Evolutionary conservation across 2,113 vertebrate genomes (phyloP).

Genomic region (Romanogobio albipinnatus): DNA sequence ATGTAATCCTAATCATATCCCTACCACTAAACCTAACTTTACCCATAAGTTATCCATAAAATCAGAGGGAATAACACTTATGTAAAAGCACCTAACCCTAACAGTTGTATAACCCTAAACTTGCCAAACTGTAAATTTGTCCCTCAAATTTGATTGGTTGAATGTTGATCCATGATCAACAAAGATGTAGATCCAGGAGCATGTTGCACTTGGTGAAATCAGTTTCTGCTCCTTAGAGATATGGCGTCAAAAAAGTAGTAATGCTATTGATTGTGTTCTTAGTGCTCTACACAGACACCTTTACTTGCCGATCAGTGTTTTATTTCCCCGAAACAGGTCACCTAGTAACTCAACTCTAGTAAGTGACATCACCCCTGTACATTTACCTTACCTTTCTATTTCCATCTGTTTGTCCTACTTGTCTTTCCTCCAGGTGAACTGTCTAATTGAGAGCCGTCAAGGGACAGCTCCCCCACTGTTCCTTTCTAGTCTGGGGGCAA

Average conservation of each 20-base stretch:
- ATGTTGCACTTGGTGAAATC: too few relatives aligned
- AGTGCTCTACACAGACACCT: neutral
- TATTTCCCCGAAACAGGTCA: conserved; percentile 42
- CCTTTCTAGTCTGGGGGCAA: conserved; percentile 12
- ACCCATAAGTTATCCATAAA: too few relatives aligned
- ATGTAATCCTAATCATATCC: too few relatives aligned
- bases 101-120: too few relatives aligned
- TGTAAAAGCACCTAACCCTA: too few relatives aligned
- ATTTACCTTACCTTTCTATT: conserved; percentile 40
- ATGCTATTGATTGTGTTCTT: neutral
- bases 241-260: neutral
- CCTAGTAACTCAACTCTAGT: conserved; percentile 22
- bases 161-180: too few relatives aligned
- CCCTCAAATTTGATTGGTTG: too few relatives aligned
- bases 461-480: conserved; percentile 3
- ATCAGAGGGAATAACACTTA: too few relatives aligned
- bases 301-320: neutral
- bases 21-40: too few relatives aligned
- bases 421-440: conserved; percentile 56
- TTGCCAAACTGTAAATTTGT: too few relatives aligned
- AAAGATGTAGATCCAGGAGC: too few relatives aligned
- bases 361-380: conserved; percentile 40
- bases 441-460: conserved; percentile 42
- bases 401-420: conserved; percentile 51
- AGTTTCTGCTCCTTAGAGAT: neutral